Base-by-base conservation (phyloP, 2,113 vertebrate species). In the Macroglossus sobrinus region DNA sequence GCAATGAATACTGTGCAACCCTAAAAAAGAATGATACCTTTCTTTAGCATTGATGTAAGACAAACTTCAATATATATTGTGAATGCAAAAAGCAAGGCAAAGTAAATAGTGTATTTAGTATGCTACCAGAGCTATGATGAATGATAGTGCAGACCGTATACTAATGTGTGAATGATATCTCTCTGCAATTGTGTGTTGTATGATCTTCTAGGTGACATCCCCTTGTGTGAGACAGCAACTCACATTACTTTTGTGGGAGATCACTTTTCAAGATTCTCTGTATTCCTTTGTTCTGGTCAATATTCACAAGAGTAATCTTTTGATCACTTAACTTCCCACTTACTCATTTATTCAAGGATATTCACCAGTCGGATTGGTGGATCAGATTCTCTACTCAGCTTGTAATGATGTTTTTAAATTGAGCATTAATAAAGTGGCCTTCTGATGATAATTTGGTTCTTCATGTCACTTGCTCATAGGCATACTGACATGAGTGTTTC, bases 351-450 rank as follows among this genome's bases (percentile, higher is more conserved):
- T 92, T 90, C 57, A 96, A 89, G 33, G 14, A 80, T 75, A 69
- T 45, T 38, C 43, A 45, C 43, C 57, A 79, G 45, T 95, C 69
- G 91, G 14, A 38, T 12, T 90, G 61, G 66, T 81, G 59, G 75
- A 76, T 90, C 53, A 91, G 64, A 93, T 86, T 96, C 43, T 95
- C 38, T 86, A 43, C 16, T 94, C 43, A 76, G 84, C 75, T 86
- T 90, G 64, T 84, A 88, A 55, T 26, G 75, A n/a, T 72, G n/a
- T 84, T 96, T 96, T 95, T 35, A 94, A 96, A 59, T 15, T 91
- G 86, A 79, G 88, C 66, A 59, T 91, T 96, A 81, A 91, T 89
- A 40, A 92, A 94, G 63, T 78, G 53, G 50, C 35, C 91, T 96
- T 92, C 71, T 72, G 76, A 71, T 96, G 84, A 80, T 84, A 84